These are phyloP conservation scores for Corythucha ciliata DNA, from an alignment of 2,888 invertebrate genomes.

Conservation along the genomic window DNA sequence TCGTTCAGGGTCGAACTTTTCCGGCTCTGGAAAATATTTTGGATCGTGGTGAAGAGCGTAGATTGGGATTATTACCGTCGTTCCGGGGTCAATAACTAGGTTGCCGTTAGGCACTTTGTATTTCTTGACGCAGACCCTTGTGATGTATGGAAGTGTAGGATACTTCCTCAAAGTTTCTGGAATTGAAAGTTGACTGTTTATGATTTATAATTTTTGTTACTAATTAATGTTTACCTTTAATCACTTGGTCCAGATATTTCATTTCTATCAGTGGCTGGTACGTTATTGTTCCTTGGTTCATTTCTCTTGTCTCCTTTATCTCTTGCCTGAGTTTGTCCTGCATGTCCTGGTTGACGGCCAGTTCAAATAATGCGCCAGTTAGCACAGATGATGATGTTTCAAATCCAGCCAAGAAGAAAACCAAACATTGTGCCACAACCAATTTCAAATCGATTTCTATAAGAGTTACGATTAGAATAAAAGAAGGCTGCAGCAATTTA, in stretches of 20 bases:
- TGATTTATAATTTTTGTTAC: too few species aligned
- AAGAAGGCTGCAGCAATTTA: too few species aligned
- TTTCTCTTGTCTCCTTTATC: conserved; percentile 42
- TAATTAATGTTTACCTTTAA: conserved; percentile 46
- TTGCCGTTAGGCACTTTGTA: conserved; percentile 34
- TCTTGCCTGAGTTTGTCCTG: conserved; percentile 46
- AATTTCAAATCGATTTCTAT: conserved; percentile 46
- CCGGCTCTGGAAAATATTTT: conserved; percentile 51
- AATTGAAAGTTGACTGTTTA: conserved; percentile 22
- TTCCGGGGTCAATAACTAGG: conserved; percentile 34
- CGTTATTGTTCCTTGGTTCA: conserved; percentile 42
- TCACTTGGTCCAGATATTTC: conserved; percentile 47
- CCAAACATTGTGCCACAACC: conserved; percentile 43
- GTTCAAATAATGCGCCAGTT: conserved; percentile 48
- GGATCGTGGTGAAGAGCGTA: conserved; percentile 53
- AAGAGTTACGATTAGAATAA: conserved; percentile 34
- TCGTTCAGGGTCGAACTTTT: conserved; percentile 52
- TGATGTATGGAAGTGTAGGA: conserved; percentile 40
- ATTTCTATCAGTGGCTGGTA: conserved; percentile 47
- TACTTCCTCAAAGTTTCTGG: conserved; percentile 40
- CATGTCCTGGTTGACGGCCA: conserved; percentile 46
- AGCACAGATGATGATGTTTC: conserved; percentile 50
- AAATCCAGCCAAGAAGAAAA: conserved; percentile 48
- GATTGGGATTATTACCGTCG: conserved; percentile 47
- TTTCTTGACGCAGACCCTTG: conserved; percentile 40